These are phyloP conservation scores for Aphelenchoides besseyi DNA, from an alignment of 1,140 invertebrate genomes.

Conservation along the genomic window DNA sequence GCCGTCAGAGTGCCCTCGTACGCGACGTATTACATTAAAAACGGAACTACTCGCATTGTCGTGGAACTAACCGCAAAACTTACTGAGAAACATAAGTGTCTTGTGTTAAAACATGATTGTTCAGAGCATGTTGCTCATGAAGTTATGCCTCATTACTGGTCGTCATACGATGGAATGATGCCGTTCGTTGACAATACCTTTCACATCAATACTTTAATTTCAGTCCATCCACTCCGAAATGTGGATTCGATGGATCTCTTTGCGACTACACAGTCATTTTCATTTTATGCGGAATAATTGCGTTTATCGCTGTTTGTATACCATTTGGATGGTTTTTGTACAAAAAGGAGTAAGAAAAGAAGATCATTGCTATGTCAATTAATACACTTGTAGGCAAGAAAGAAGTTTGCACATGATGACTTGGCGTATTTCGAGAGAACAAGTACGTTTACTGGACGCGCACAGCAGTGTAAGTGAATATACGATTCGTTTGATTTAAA, in stretches of 20 bases:
- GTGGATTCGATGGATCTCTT: slow-evolving; percentile 52
- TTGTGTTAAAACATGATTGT: slow-evolving; percentile 34
- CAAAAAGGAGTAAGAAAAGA: slow-evolving; percentile 41
- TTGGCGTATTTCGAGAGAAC: slow-evolving; percentile 51
- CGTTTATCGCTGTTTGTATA: slow-evolving; percentile 33
- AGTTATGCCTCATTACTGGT: slow-evolving; percentile 49
- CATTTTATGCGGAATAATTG: slow-evolving; percentile 37
- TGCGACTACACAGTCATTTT: slow-evolving; percentile 54
- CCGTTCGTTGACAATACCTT: too few relatives aligned
- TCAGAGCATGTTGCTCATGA: slow-evolving; percentile 58
- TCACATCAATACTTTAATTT: neutral
- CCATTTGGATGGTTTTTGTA: slow-evolving; percentile 52
- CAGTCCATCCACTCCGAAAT: slow-evolving; percentile 42
- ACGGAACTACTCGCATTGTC: slow-evolving; percentile 51
- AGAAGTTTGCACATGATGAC: slow-evolving; percentile 59
- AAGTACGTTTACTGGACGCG: slow-evolving; percentile 42
- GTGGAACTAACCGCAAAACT: slow-evolving; percentile 50
- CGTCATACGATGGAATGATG: slow-evolving; percentile 42
- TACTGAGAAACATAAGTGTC: slow-evolving; percentile 41
- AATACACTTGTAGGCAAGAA: slow-evolving; percentile 44
- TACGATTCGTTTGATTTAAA: slow-evolving; percentile 30
- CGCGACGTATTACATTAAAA: slow-evolving; percentile 48
- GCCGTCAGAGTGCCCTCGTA: slow-evolving; percentile 54
- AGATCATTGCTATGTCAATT: neutral
- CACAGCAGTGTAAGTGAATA: slow-evolving; percentile 25